Evolutionary conservation across 1,140 invertebrate species (phyloP).

Genomic region (Drosophila bocki): DNA sequence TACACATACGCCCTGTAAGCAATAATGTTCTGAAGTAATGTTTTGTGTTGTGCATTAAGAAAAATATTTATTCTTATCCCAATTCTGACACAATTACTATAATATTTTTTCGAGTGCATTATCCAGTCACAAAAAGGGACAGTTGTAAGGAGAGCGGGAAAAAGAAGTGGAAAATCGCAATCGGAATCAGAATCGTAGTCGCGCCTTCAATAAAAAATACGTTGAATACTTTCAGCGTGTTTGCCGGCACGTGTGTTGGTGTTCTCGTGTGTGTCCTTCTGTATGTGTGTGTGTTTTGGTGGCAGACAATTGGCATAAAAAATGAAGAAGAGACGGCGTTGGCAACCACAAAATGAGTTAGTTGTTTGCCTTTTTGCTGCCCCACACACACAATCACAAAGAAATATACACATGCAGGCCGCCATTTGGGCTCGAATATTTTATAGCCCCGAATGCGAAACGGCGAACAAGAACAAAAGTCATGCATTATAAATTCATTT

Average conservation of each 20-base stretch:
- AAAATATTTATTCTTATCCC: no score
- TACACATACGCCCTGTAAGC: not conserved
- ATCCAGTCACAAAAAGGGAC: not conserved
- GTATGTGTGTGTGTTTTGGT: conserved; percentile 13
- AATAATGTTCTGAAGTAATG: not conserved
- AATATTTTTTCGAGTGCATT: conserved; percentile 7
- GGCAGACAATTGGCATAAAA: conserved; percentile 75
- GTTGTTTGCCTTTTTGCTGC: conserved; percentile 70
- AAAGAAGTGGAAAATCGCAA: conserved; percentile 35
- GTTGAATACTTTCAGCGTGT: conserved; percentile 46
- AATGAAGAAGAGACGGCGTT: conserved; percentile 52
- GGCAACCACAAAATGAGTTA: conserved; percentile 80
- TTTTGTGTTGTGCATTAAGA: not conserved
- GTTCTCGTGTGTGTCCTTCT: not conserved
- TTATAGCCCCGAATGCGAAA: conserved; percentile 28
- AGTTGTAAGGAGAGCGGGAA: not conserved
- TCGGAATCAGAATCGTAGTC: conserved; percentile 64
- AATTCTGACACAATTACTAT: not conserved
- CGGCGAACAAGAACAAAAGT: conserved; percentile 47
- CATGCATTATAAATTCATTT: conserved; percentile 81
- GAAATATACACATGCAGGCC: conserved; percentile 28
- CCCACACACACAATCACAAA: conserved; percentile 7
- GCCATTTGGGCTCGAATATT: conserved; percentile 40
- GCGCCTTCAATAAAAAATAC: conserved; percentile 54
- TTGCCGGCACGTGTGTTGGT: conserved; percentile 26